Evolutionary conservation across 2,888 invertebrate genomes (phyloP).

Genomic region (Drosophila nigritarsus): DNA sequence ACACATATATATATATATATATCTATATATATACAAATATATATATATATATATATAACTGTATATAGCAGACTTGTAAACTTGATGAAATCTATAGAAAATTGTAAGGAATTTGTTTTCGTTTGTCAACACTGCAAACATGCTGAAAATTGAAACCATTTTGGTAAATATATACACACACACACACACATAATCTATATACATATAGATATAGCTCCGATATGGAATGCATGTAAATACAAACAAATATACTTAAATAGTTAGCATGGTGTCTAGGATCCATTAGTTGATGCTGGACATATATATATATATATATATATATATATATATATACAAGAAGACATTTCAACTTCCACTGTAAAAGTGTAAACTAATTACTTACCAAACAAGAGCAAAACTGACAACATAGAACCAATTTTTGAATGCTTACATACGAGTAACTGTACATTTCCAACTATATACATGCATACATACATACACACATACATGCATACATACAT

Average conservation of each 20-base stretch:
- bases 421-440: constrained; percentile 53
- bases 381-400: constrained; percentile 19
- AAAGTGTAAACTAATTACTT: constrained; percentile 27
- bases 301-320: constrained; percentile 16
- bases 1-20: not conserved
- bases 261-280: constrained; percentile 36
- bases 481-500: not conserved
- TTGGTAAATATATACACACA: constrained; percentile 8
- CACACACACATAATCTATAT: constrained; percentile 17
- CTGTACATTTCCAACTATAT: constrained; percentile 60
- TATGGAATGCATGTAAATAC: constrained; percentile 49
- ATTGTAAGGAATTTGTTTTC: constrained; percentile 16
- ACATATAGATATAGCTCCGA: constrained; percentile 20
- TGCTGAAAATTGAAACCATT: constrained; percentile 21
- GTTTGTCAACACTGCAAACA: constrained; percentile 29
- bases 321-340: constrained; percentile 16
- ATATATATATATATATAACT: not conserved
- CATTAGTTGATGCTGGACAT: constrained; percentile 22
- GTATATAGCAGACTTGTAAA: constrained; percentile 31
- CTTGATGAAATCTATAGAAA: constrained; percentile 27
- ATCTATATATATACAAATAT: not conserved
- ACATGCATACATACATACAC: constrained; percentile 9
- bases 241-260: constrained; percentile 48
- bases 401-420: constrained; percentile 79
- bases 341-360: constrained; percentile 19